Conservation (phyloP, 2,888 invertebrate species). For the Scaeva pyrastri region DNA sequence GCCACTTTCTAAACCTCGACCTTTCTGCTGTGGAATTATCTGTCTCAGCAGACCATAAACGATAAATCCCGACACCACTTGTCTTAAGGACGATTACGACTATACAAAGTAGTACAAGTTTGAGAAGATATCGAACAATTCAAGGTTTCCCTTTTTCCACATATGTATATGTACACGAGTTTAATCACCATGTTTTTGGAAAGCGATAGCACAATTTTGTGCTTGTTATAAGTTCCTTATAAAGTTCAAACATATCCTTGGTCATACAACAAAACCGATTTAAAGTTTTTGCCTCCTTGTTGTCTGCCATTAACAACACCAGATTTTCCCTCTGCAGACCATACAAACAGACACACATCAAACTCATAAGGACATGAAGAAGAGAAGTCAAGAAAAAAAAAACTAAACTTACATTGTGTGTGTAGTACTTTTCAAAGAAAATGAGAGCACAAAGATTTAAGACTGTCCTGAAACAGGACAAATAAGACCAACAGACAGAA, state of each 20-base stretch:
- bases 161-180: too few relatives aligned
- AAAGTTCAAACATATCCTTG: slow-evolving; percentile 44
- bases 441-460: slow-evolving; percentile 20
- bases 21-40: too few relatives aligned
- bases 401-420: slow-evolving; percentile 2
- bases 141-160: too few relatives aligned
- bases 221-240: background rate
- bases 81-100: too few relatives aligned
- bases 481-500: background rate
- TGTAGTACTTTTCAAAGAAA: slow-evolving; percentile 17
- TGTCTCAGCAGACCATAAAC: too few relatives aligned
- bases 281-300: slow-evolving; percentile 46
- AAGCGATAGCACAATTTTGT: slow-evolving; percentile 7
- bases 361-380: background rate
- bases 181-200: slow-evolving; percentile 16
- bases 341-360: background rate
- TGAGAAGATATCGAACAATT: too few relatives aligned
- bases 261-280: slow-evolving; percentile 48
- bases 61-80: too few relatives aligned
- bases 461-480: background rate
- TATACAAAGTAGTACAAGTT: too few relatives aligned
- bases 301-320: slow-evolving; percentile 46
- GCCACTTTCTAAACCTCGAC: too few relatives aligned
- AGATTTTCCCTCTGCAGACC: slow-evolving; percentile 16
- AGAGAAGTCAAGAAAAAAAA: background rate